A percentile compares a stretch with the other conserved stretches of the same genome.
These are phyloP conservation scores for Phataginus tetradactyla DNA, from an alignment of 2,797 vertebrate species.

Conservation along the genomic window DNA sequence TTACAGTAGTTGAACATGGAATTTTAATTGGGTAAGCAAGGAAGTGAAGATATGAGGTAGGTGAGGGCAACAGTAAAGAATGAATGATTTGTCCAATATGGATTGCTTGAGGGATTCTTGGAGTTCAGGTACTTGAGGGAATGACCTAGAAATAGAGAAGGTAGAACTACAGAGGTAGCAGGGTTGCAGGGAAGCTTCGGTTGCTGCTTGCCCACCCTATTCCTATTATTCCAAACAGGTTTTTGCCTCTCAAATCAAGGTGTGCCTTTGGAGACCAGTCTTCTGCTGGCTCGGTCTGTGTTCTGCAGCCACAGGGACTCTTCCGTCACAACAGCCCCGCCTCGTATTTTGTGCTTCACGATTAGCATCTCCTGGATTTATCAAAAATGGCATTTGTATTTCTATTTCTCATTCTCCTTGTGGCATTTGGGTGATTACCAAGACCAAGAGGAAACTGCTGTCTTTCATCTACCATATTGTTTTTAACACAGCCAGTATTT, in stretches of 20 bases:
- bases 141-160: neutral
- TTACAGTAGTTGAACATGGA: neutral
- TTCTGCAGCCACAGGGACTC: neutral
- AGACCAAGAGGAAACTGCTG: neutral
- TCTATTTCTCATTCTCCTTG: neutral
- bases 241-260: neutral
- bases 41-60: neutral
- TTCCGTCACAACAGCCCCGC: neutral
- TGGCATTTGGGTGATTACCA: neutral
- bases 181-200: neutral
- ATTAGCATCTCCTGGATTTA: neutral
- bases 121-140: neutral
- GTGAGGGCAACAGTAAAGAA: neutral
- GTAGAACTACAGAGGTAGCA: neutral
- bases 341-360: neutral
- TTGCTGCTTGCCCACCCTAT: neutral
- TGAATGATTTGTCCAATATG: neutral
- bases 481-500: neutral
- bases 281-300: neutral
- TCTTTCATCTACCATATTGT: neutral
- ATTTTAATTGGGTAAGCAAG: neutral
- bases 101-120: neutral
- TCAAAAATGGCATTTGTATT: neutral
- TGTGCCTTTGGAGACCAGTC: neutral
- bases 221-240: neutral